phyloP scores from a whole-genome alignment of 1,140 invertebrate genomes.

The Drosophila obscura region DNA sequence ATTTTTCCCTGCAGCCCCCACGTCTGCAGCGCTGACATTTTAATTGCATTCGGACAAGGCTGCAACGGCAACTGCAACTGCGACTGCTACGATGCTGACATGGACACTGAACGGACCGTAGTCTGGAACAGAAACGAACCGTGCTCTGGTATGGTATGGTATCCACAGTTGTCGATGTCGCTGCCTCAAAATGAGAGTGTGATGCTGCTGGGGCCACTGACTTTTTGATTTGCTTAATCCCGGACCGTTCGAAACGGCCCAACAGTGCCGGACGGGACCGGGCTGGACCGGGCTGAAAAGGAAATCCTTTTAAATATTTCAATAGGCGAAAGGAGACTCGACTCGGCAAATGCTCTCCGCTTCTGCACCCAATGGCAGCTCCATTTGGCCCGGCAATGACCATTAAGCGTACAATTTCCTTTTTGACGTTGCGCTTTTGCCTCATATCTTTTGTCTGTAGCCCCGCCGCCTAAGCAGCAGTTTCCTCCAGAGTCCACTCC shows the following conservation, averaged over 20 bases:
- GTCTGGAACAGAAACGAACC: not conserved
- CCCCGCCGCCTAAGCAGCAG: constrained; percentile 24
- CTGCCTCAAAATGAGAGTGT: constrained; percentile 14
- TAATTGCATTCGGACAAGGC: constrained; percentile 71
- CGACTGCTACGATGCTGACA: constrained; percentile 11
- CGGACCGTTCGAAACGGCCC: constrained; percentile 33
- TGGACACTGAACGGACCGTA: constrained; percentile 8
- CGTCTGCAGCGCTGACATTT: constrained; percentile 61
- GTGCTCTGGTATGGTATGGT: not conserved
- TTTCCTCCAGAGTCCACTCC: not conserved
- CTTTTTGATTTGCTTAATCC: constrained; percentile 72
- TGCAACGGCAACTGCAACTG: constrained; percentile 33
- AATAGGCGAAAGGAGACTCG: constrained; percentile 43
- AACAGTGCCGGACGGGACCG: constrained; percentile 10
- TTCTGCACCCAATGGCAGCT: constrained; percentile 45
- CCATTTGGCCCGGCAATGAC: constrained; percentile 44
- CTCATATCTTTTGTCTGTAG: constrained; percentile 65
- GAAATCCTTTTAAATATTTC: constrained; percentile 71
- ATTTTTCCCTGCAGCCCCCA: constrained; percentile 44
- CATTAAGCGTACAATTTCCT: constrained; percentile 66
- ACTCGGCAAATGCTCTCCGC: constrained; percentile 26
- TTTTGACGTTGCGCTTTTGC: constrained; percentile 69
- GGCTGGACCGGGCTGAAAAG: constrained; percentile 20
- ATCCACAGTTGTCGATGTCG: constrained; percentile 21
- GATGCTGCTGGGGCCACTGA: constrained; percentile 38